Base-by-base conservation (phyloP, 2,888 invertebrate species). In the Leptinotarsa juncta region DNA sequence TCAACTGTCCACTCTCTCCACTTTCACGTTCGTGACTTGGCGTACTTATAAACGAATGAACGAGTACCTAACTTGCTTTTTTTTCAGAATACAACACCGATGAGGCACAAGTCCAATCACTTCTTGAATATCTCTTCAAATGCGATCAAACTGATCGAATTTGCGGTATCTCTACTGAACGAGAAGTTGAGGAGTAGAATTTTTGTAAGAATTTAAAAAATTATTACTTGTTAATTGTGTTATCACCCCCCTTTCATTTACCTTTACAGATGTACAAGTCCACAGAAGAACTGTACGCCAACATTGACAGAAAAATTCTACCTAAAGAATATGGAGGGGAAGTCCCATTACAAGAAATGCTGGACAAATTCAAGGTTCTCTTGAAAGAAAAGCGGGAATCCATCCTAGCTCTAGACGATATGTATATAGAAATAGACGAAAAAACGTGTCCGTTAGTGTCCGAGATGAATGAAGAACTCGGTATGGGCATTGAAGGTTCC, bases 291-390 rank as follows among this genome's bases (percentile, higher is more conserved):
- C 88, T 96, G 51, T 91, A 91, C 79, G 90, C 92, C 60, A 91
- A 92, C 81, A 90, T 96, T 10, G 92, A 95, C 85, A 91, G 92
- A 32, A 91, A 92, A 75, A 94, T 96, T 82, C 87, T 97, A 78
- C 96, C 96, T 0, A 93, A 94, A 86, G 96, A 97, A 87, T 96
- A 96, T 84, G 96, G 96, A 12, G 96, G 96, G n/a, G 92, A 92
- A 23, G 91, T 95, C 23, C 94, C 96, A 20, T 88, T 96, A 70
- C 90, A 90, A 48, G 94, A 95, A 70, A 96, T 97, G 95, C 93
- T 96, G 77, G 92, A 93, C 86, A 91, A 91, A 83, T 90, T 95
- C 78, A 94, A 95, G 85, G 88, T 89, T 53, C 91, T 91, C 71
- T 87, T 95, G 65, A 87, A 91, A 74, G 91, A 91, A 77, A 91